Base-by-base conservation (phyloP, 2,113 vertebrate species). In the Chloroceryle aenea region DNA sequence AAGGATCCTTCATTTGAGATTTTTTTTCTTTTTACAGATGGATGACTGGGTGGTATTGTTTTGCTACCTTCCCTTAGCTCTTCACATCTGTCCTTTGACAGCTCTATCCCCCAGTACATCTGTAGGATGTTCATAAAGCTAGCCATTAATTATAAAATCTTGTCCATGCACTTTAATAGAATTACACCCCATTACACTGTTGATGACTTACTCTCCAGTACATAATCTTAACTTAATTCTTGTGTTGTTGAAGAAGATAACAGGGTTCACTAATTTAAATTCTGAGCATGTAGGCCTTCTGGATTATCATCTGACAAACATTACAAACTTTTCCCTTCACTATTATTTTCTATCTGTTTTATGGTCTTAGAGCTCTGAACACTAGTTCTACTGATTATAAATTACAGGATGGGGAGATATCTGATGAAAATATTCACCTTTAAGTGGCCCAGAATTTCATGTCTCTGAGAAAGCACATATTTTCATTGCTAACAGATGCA, bases 401-500 rank as follows among this genome's bases (percentile, higher is more conserved):
- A 97, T 95, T 97, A 95, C 89, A 95, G 96, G 79, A 96, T 59
- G 17, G 84, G 66, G 84, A 92, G 67, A 95, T 81, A 93, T 79
- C 67, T 77, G 72, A 82, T 74, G 67, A 97, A 97, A 97, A 93
- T 89, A 85, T 95, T 95, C 73, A 93, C 92, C 92, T 97, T 94
- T 95, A 90, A 96, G 94, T 86, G 87, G 95, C 92, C 93, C 95
- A 88, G 91, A 96, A 95, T 97, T 97, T 97, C 94, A 93, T 96
- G 84, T 91, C 95, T 95, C 92, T 97, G 95, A 86, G 95, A 97
- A 96, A 95, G 97, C 97, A 93, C 72, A 82, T 96, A 89, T 97
- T 97, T 93, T 98, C 98, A 98, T 98, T 98, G 94, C 88, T 98
- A 97, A 97, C 98, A 98, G 97, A 98, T 98, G 98, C 94, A 42